These are phyloP conservation scores for Eciton burchellii DNA, from an alignment of 1,140 invertebrate genomes.

Conservation along the genomic window DNA sequence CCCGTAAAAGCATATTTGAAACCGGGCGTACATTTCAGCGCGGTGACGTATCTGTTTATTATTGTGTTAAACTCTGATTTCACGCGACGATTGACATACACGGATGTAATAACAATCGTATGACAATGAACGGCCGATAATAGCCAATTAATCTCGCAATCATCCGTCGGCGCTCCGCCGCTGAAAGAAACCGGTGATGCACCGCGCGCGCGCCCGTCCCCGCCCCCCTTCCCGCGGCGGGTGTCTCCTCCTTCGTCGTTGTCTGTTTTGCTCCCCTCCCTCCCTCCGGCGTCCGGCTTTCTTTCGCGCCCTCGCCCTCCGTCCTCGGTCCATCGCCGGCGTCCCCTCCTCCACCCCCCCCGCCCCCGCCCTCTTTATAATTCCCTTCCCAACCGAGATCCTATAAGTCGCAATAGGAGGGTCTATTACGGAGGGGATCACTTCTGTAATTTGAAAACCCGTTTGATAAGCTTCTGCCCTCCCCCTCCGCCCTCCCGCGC, in stretches of 20 bases:
- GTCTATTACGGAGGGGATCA: constrained; percentile 76
- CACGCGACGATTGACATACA: constrained; percentile 39
- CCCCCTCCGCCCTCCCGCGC: no score
- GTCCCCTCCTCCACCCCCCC: constrained; percentile 45
- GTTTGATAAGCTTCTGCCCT: constrained; percentile 73
- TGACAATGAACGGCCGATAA: constrained; percentile 51
- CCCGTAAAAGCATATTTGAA: constrained; percentile 53
- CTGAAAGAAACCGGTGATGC: constrained; percentile 18
- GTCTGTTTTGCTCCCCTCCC: constrained; percentile 28
- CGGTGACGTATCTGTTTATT: constrained; percentile 60
- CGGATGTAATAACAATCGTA: constrained; percentile 39
- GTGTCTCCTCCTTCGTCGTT: constrained; percentile 32
- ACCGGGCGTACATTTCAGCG: constrained; percentile 54
- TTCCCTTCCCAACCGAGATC: constrained; percentile 72
- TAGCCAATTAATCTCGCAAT: constrained; percentile 53
- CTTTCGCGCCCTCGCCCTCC: constrained; percentile 5
- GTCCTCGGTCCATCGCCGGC: constrained; percentile 38
- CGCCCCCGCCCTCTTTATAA: no score
- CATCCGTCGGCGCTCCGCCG: not conserved
- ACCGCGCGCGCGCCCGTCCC: no score
- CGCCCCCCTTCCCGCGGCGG: not conserved
- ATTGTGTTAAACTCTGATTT: constrained; percentile 58
- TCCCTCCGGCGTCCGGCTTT: constrained; percentile 34
- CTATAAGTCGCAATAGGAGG: constrained; percentile 77
- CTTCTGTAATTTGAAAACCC: constrained; percentile 77